Evolutionary conservation across 1,140 invertebrate genomes (phyloP).

Genomic region (Diuraphis noxia): DNA sequence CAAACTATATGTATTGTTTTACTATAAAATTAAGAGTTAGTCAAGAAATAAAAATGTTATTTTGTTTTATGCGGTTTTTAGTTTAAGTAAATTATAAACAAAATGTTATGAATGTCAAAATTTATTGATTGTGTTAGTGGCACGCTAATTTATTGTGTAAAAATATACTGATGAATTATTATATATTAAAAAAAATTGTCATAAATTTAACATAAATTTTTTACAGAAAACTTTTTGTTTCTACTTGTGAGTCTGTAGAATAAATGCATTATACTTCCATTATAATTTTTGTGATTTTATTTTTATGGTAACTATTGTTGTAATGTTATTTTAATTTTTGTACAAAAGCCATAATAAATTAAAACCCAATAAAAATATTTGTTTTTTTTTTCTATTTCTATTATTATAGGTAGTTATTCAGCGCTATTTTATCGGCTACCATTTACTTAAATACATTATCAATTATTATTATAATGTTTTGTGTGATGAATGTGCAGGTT

Average conservation of each 20-base stretch:
- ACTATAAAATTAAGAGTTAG: constrained; percentile 36
- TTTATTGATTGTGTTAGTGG: constrained; percentile 39
- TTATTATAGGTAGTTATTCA: background rate
- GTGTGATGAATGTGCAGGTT: background rate
- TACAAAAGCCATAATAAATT: constrained; percentile 53
- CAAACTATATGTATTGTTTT: background rate
- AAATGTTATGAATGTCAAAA: constrained; percentile 38
- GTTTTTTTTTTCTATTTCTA: background rate
- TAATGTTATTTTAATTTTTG: constrained; percentile 53
- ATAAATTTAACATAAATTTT: constrained; percentile 8
- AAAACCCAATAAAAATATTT: constrained; percentile 37
- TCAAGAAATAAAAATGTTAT: constrained; percentile 47
- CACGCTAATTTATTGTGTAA: constrained; percentile 43
- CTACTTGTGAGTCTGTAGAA: constrained; percentile 39
- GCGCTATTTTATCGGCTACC: background rate
- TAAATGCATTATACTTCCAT: constrained; percentile 43
- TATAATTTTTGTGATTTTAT: constrained; percentile 52
- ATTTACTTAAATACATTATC: no score
- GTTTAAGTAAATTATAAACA: constrained; percentile 47
- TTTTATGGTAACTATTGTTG: constrained; percentile 39
- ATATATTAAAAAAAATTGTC: background rate
- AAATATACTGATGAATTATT: constrained; percentile 33
- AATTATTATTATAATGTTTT: background rate
- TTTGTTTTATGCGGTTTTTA: constrained; percentile 26
- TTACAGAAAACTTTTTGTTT: constrained; percentile 19